phyloP scores from a whole-genome alignment of 2,888 invertebrate genomes.

The Tortricodes alternella region DNA sequence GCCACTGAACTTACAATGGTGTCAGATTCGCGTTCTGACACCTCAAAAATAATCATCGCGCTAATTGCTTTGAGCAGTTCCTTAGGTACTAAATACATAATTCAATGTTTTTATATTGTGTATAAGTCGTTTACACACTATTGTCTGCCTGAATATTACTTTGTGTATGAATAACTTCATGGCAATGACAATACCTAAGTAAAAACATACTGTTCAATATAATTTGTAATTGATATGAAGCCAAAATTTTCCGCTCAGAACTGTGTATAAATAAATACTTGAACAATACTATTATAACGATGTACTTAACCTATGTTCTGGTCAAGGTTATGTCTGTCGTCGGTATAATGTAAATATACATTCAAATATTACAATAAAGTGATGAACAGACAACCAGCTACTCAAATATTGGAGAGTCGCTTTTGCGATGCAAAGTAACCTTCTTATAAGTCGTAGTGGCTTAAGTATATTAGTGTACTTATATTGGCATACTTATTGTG shows the following conservation, averaged over 20 bases:
- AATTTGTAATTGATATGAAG: constrained; percentile 34
- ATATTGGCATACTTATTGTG: too few relatives aligned
- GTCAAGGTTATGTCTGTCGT: constrained; percentile 1
- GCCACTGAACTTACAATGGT: too few relatives aligned
- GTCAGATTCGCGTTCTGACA: too few relatives aligned
- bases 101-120: too few relatives aligned
- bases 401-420: background rate
- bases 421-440: background rate
- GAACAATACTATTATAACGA: constrained; percentile 2
- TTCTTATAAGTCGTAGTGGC: background rate
- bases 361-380: background rate
- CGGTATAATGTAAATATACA: background rate
- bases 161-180: too few relatives aligned
- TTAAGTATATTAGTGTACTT: background rate
- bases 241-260: background rate
- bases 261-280: background rate
- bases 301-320: constrained; percentile 1
- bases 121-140: too few relatives aligned
- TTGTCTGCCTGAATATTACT: too few relatives aligned
- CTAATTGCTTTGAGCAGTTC: too few relatives aligned
- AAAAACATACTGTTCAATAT: background rate
- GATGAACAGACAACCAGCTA: background rate
- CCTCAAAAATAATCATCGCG: too few relatives aligned
- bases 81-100: too few relatives aligned
- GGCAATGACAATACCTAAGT: too few relatives aligned